A percentile compares a stretch with the other conserved stretches of the same genome.
These are phyloP conservation scores for Azorinus chamasolen DNA, from an alignment of 2,888 invertebrate species.

Conservation along the genomic window DNA sequence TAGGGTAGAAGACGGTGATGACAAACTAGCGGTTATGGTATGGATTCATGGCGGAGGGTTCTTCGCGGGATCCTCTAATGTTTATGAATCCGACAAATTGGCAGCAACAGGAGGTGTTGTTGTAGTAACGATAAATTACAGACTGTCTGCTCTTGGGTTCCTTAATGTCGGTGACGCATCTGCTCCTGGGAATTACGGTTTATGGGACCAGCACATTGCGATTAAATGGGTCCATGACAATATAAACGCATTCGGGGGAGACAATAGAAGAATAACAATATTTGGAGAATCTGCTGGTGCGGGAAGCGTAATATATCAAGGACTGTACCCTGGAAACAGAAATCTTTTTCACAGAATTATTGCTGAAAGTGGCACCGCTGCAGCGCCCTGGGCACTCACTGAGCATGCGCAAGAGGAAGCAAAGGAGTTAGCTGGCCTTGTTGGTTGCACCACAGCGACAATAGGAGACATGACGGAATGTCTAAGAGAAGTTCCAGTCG, in stretches of 20 bases:
- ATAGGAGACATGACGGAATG: conserved; percentile 20
- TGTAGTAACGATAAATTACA: conserved; percentile 97
- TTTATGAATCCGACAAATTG: conserved; percentile 89
- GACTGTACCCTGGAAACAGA: conserved; percentile 66
- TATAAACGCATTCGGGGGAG: conserved; percentile 87
- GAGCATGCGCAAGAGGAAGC: conserved; percentile 42
- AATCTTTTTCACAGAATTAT: conserved; percentile 71
- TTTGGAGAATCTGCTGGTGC: conserved; percentile 79
- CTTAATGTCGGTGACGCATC: conserved; percentile 92
- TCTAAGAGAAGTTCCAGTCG: neutral
- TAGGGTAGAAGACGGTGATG: neutral
- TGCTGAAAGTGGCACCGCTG: conserved; percentile 67
- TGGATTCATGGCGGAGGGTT: conserved; percentile 98
- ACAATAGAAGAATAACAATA: conserved; percentile 65
- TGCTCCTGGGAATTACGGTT: conserved; percentile 95
- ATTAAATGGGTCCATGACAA: conserved; percentile 97
- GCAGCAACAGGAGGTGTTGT: conserved; percentile 96
- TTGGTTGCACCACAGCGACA: conserved; percentile 31
- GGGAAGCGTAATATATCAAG: conserved; percentile 66
- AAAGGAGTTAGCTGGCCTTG: conserved; percentile 21
- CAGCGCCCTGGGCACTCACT: conserved; percentile 65
- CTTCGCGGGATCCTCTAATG: conserved; percentile 96
- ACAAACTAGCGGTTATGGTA: conserved; percentile 90
- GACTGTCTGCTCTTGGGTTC: conserved; percentile 96
- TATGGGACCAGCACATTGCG: conserved; percentile 97